phyloP scores from a whole-genome alignment of 2,888 invertebrate genomes.

The Mantis religiosa region DNA sequence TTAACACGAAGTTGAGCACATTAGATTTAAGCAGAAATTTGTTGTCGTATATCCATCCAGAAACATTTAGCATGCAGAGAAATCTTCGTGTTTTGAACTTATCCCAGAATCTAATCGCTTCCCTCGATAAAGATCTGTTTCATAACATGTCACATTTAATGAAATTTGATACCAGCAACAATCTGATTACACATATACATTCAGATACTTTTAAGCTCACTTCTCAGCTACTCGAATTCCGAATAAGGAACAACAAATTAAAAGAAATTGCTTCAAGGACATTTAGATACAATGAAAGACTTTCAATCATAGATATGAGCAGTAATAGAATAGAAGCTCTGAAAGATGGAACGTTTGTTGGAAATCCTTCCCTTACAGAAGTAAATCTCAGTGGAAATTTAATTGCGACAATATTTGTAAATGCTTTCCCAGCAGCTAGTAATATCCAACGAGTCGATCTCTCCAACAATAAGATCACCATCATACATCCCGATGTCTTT shows the following conservation, averaged over 20 bases:
- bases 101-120: not conserved
- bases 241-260: not conserved
- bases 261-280: not conserved
- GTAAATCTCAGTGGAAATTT: not conserved
- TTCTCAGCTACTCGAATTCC: not conserved
- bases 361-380: not conserved
- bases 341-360: not conserved
- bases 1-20: not conserved
- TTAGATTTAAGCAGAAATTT: not conserved
- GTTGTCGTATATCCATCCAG: not conserved
- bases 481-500: not conserved
- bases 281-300: not conserved
- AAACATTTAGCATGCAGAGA: not conserved
- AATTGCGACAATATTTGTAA: not conserved
- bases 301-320: not conserved
- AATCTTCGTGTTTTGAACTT: not conserved
- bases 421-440: not conserved
- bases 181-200: not conserved
- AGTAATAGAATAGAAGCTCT: not conserved
- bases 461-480: not conserved
- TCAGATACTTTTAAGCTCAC: not conserved
- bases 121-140: not conserved
- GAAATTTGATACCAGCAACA: not conserved
- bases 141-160: not conserved
- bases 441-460: not conserved